Evolutionary conservation across 1,140 invertebrate species (phyloP).

Genomic region (Lethocerus indicus): DNA sequence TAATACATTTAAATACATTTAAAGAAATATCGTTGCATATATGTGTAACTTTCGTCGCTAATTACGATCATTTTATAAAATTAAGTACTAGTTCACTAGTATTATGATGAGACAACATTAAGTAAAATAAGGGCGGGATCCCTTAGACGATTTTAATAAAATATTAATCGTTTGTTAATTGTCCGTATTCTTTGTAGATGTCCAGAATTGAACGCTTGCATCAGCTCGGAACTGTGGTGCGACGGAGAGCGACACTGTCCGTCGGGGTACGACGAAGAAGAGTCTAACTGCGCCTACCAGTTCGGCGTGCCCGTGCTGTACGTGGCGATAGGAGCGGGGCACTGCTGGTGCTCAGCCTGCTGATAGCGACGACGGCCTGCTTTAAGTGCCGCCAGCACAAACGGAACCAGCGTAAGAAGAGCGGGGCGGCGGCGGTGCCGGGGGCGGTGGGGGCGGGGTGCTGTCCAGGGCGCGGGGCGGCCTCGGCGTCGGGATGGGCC

Average conservation of each 20-base stretch:
- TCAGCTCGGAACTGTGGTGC: constrained; percentile 52
- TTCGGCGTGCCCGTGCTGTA: constrained; percentile 46
- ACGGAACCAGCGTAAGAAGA: constrained; percentile 25
- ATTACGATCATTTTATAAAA: too few relatives aligned
- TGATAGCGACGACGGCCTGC: constrained; percentile 39
- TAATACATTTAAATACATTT: constrained; percentile 29
- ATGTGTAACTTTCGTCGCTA: too few relatives aligned
- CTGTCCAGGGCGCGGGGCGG: constrained; percentile 22
- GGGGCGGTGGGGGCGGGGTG: constrained; percentile 21
- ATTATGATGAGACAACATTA: too few relatives aligned
- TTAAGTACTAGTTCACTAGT: too few relatives aligned
- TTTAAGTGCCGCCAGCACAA: constrained; percentile 40
- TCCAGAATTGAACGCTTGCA: constrained; percentile 69
- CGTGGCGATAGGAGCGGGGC: constrained; percentile 37
- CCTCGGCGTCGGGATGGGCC: too few relatives aligned
- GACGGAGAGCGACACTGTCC: constrained; percentile 53
- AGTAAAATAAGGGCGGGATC: too few relatives aligned
- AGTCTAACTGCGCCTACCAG: constrained; percentile 49
- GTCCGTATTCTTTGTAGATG: constrained; percentile 45
- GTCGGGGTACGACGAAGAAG: constrained; percentile 53
- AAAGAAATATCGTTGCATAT: too few relatives aligned
- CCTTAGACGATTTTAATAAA: too few relatives aligned
- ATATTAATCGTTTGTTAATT: too few relatives aligned
- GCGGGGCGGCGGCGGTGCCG: constrained; percentile 14
- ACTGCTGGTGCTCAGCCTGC: constrained; percentile 30